A percentile compares a stretch with the other conserved stretches of the same genome.
Evolutionary conservation across 2,797 vertebrate genomes (phyloP).

Genomic region (Siniperca obscura): DNA sequence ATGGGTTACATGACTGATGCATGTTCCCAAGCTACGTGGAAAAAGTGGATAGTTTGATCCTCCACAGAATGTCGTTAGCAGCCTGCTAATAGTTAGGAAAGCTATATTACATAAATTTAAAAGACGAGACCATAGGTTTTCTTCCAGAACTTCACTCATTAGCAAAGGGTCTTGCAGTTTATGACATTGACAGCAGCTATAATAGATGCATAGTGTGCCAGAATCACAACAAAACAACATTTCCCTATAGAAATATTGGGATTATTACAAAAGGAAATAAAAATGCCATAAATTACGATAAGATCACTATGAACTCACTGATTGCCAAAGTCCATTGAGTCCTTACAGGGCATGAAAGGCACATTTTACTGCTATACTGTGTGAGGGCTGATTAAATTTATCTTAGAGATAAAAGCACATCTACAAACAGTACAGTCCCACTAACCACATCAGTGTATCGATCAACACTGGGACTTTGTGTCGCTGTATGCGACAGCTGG

Average conservation of each 20-base stretch:
- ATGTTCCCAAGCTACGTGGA: neutral
- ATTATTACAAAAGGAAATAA: neutral
- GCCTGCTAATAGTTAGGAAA: neutral
- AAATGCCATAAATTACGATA: constrained; percentile 26
- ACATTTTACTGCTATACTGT: neutral
- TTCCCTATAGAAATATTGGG: neutral
- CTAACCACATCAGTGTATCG: constrained; percentile 55
- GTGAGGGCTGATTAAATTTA: constrained; percentile 28
- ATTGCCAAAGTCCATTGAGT: neutral
- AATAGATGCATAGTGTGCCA: neutral
- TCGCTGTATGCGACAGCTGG: constrained; percentile 75
- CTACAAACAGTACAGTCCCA: constrained; percentile 8
- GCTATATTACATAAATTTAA: neutral
- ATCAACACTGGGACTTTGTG: constrained; percentile 53
- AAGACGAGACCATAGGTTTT: neutral
- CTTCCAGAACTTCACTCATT: neutral
- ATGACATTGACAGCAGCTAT: neutral
- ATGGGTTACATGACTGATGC: constrained; percentile 19
- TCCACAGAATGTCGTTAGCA: neutral
- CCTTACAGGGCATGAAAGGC: neutral
- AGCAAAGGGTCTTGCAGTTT: neutral
- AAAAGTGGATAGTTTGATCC: neutral
- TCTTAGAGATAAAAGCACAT: constrained; percentile 31
- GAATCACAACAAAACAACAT: neutral
- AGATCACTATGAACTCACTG: constrained; percentile 8